phyloP scores from a whole-genome alignment of 2,113 vertebrate genomes.

The Columba livia region DNA sequence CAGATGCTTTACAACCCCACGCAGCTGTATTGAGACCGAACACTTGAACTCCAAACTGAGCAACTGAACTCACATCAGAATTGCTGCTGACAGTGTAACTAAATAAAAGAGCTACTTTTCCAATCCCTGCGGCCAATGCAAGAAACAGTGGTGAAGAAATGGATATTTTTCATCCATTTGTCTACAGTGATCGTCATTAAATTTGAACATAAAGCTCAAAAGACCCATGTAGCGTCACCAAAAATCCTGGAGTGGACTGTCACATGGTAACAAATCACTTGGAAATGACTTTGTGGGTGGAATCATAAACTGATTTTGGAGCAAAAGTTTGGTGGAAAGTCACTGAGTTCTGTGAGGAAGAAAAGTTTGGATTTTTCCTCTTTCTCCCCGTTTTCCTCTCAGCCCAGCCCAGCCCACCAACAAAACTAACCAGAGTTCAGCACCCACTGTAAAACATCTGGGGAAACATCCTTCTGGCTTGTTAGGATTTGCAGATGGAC shows the following conservation, averaged over 20 bases:
- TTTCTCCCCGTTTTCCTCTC: background rate
- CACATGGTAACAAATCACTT: background rate
- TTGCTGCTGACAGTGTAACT: constrained; percentile 36
- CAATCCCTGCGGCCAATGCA: constrained; percentile 39
- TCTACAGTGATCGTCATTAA: constrained; percentile 3
- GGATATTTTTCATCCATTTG: constrained; percentile 29
- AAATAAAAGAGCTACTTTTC: constrained; percentile 50
- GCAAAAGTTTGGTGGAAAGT: background rate
- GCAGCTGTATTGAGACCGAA: background rate
- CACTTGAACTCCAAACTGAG: constrained; percentile 49
- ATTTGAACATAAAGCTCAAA: constrained; percentile 35
- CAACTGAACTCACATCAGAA: constrained; percentile 44
- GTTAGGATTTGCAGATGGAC: background rate
- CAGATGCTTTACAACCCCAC: background rate
- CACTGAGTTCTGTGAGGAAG: background rate
- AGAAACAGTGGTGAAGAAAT: constrained; percentile 21
- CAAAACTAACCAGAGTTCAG: background rate
- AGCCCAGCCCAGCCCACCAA: background rate
- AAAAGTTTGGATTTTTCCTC: background rate
- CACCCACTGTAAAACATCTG: background rate
- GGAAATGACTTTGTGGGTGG: background rate
- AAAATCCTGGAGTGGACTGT: background rate
- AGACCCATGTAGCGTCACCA: constrained; percentile 18
- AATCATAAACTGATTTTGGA: background rate
- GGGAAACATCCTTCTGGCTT: background rate